phyloP scores from a whole-genome alignment of 2,113 vertebrate genomes.

The Hippocampus mohnikei region DNA sequence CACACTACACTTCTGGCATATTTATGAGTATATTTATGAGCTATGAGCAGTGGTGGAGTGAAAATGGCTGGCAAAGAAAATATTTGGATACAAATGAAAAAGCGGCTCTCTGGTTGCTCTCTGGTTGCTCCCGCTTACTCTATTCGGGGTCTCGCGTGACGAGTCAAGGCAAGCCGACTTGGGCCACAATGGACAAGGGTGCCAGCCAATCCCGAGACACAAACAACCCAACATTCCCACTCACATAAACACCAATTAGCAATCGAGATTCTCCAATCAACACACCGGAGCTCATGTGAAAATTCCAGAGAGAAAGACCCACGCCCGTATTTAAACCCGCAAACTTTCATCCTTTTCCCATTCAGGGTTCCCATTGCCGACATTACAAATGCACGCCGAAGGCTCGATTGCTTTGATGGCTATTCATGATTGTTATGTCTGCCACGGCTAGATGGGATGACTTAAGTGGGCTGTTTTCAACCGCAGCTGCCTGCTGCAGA shows the following conservation, averaged over 20 bases:
- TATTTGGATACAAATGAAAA: neutral
- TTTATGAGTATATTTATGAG: neutral
- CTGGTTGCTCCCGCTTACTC: neutral
- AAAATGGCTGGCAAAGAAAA: neutral
- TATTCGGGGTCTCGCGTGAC: neutral
- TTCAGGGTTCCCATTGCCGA: neutral
- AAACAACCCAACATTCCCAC: too few relatives aligned
- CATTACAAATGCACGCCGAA: neutral
- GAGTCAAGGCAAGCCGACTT: too few relatives aligned
- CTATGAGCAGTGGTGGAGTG: neutral
- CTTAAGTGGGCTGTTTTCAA: slow-evolving; percentile 9
- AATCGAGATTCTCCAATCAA: neutral
- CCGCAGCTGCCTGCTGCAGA: slow-evolving; percentile 2
- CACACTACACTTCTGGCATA: neutral
- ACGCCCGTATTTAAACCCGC: neutral
- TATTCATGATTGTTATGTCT: neutral
- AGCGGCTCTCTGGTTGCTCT: neutral
- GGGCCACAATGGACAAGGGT: too few relatives aligned
- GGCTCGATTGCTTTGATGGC: neutral
- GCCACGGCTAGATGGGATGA: neutral
- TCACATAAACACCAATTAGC: neutral
- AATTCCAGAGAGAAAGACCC: neutral
- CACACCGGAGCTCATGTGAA: neutral
- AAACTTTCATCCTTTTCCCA: neutral
- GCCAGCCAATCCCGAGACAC: too few relatives aligned